Evolutionary conservation across 2,113 vertebrate genomes (phyloP).

Genomic region (Ifrita kowaldi): DNA sequence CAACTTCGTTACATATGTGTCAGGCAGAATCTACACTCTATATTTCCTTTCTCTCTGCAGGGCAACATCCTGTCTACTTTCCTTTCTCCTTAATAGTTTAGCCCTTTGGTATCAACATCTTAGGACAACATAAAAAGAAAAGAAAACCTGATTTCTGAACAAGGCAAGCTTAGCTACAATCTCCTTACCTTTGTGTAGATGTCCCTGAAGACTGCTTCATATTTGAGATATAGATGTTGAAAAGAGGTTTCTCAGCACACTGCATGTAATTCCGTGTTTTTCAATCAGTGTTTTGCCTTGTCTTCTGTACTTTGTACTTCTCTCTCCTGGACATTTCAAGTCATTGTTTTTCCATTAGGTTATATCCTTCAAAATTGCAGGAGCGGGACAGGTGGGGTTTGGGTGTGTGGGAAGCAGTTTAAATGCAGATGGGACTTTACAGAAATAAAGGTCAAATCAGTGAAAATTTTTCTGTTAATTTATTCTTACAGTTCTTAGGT

Average conservation of each 20-base stretch:
- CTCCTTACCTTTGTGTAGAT: not conserved
- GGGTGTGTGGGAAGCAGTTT: not conserved
- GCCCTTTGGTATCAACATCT: not conserved
- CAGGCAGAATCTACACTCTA: not conserved
- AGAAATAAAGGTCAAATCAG: not conserved
- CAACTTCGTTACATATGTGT: not conserved
- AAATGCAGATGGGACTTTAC: not conserved
- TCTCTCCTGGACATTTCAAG: not conserved
- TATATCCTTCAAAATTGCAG: not conserved
- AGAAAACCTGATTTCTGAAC: not conserved
- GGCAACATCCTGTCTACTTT: not conserved
- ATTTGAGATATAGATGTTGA: conserved; percentile 25
- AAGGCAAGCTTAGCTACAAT: not conserved
- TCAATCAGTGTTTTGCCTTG: not conserved
- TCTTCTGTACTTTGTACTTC: not conserved
- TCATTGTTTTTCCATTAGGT: not conserved
- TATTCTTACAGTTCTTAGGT: not conserved
- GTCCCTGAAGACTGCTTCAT: conserved; percentile 14
- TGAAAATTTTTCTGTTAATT: not conserved
- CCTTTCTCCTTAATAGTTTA: conserved; percentile 11
- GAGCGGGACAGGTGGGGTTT: rapidly evolving
- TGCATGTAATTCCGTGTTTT: not conserved
- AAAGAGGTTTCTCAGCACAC: conserved; percentile 14
- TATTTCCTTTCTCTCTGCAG: conserved; percentile 5
- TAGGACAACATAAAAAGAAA: conserved; percentile 26